A percentile compares a stretch with the other conserved stretches of the same genome.
These are phyloP conservation scores for Drosophila neocordata DNA, from an alignment of 1,140 invertebrate species.

Conservation along the genomic window DNA sequence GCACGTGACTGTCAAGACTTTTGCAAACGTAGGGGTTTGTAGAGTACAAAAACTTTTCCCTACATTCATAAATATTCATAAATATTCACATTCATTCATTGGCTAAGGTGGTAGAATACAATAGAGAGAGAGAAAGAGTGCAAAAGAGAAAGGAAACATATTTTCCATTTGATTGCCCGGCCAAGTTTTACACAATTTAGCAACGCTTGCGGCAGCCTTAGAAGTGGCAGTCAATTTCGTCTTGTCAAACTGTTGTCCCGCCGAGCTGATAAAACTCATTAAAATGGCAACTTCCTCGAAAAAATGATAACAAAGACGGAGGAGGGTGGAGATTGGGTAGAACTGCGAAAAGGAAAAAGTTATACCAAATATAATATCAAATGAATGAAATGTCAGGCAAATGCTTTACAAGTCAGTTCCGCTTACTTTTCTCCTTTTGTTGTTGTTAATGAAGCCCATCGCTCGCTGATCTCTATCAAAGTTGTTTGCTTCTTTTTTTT, in stretches of 20 bases:
- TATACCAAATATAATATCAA: slow-evolving; percentile 37
- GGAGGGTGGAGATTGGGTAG: slow-evolving; percentile 17
- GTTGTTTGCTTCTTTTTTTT: slow-evolving; percentile 22
- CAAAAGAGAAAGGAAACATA: slow-evolving; percentile 57
- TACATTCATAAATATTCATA: slow-evolving; percentile 80
- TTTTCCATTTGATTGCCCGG: slow-evolving; percentile 77
- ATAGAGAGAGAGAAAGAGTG: not conserved
- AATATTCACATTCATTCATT: slow-evolving; percentile 39
- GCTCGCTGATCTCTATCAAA: slow-evolving; percentile 74
- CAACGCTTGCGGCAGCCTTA: slow-evolving; percentile 46
- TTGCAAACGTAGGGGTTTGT: not conserved
- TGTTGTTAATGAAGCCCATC: slow-evolving; percentile 64
- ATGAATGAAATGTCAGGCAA: slow-evolving; percentile 53
- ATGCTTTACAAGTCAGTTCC: slow-evolving; percentile 77
- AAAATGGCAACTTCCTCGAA: slow-evolving; percentile 62
- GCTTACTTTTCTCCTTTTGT: slow-evolving; percentile 20
- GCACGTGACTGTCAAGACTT: slow-evolving; percentile 38
- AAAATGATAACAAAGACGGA: slow-evolving; percentile 32
- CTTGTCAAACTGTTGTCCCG: slow-evolving; percentile 42
- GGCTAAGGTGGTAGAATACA: not conserved
- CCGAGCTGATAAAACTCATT: slow-evolving; percentile 73
- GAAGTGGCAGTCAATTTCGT: slow-evolving; percentile 69
- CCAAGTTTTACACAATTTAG: slow-evolving; percentile 41
- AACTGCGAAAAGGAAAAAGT: slow-evolving; percentile 7
- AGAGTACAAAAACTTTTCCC: slow-evolving; percentile 61